Percentiles rank a stretch among this genome's conserved stretches.
phyloP scores from a whole-genome alignment of 2,888 invertebrate genomes.

The Cheilosia soror region DNA sequence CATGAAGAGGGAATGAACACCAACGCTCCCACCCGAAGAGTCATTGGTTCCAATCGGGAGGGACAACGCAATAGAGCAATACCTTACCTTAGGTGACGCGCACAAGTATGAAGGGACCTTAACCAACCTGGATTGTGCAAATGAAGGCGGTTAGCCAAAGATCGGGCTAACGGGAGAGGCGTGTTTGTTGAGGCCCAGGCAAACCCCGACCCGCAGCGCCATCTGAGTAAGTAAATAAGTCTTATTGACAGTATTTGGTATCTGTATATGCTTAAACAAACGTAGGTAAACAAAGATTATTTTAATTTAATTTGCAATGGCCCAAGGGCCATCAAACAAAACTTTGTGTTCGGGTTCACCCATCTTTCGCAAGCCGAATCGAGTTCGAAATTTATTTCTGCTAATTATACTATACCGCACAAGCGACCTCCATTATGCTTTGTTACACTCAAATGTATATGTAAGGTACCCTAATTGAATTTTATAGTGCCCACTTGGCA shows the following conservation, averaged over 20 bases:
- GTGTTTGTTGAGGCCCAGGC: background rate
- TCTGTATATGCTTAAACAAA: no score
- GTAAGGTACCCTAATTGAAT: conserved; percentile 38
- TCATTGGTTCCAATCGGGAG: no score
- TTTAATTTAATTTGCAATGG: background rate
- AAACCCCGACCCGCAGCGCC: background rate
- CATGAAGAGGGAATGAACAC: no score
- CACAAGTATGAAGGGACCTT: no score
- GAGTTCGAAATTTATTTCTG: background rate
- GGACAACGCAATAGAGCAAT: no score
- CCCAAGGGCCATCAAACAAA: background rate
- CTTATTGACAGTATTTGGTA: no score
- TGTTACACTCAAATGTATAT: background rate
- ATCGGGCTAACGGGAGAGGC: background rate
- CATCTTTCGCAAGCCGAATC: background rate
- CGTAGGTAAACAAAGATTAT: no score
- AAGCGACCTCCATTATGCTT: background rate
- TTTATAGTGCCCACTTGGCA: conserved; percentile 29
- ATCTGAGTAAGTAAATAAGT: background rate
- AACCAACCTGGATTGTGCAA: no score
- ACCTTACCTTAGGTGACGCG: no score
- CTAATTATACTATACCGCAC: background rate
- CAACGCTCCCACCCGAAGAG: no score
- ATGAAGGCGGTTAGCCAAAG: background rate
- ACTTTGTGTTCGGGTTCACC: background rate